Base-by-base conservation (phyloP, 35 echinoderm and acorn worm genomes). In the Diadema setosum region DNA sequence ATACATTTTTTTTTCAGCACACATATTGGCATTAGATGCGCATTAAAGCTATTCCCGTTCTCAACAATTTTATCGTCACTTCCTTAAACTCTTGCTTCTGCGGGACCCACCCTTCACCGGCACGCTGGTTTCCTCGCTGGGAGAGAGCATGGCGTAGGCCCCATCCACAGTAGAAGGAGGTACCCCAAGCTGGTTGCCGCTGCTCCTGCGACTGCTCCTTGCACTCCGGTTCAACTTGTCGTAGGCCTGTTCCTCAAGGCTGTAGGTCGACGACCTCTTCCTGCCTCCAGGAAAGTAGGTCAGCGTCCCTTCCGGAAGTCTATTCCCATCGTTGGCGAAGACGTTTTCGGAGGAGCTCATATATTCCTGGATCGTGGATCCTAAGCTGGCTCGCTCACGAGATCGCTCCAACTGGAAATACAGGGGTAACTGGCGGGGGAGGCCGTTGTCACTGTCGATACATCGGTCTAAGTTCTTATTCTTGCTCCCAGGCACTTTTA, bases 331-430 rank as follows among this genome's bases (percentile, higher is more conserved):
- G 24, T 78, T 78, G 37, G 27, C 73, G 8, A 78, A 78, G 17
- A 35, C 73, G 17, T 39, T 78, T 78, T 78, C 73, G 7, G 73
- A 39, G 9, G 73, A 78, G 33, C 73, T 23, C 73, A 78, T 39
- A 16, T 78, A 78, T 15, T 78, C 73, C 39, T 78, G 73, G 20
- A 36, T 36, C 40, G 44, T 42, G 14, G 73, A 78, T 78, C 73
- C 73, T 17, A 44, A 21, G 9, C 73, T 78, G 2, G 73, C 29
- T 9, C 73, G 29, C 73, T 78, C 73, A 14, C 73, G 35, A 43
- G 73, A 41, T 14, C 27, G 29, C 20, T 78, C 73, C 73, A 78
- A 78, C 73, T 78, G 73, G 37, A 78, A 78, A 78, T 78, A 78
- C 25, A 20, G 39, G 7, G 73, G 35, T 15, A 21, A 7, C 40